Base-by-base conservation (phyloP, 2,888 invertebrate species). In the Heliconius ismenius region DNA sequence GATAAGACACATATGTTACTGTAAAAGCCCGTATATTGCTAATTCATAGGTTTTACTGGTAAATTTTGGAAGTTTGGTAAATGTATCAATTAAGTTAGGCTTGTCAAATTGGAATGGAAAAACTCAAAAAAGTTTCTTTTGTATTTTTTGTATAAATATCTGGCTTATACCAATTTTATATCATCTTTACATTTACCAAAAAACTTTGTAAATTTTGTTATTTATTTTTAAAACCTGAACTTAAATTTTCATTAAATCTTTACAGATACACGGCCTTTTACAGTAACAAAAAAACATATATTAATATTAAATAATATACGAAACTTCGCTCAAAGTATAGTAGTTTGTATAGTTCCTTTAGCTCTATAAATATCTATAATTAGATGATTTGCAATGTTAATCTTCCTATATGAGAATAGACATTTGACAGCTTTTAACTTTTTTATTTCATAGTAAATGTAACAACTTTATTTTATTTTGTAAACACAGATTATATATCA, bases 321-420 rank as follows among this genome's bases (percentile, higher is more conserved):
- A 73, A 78, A 73, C 79, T 81, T 83, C 90, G 91, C 91, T 91
- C 91, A 90, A 91, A 84, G 81, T 86, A 88, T 87, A 82, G 84
- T 91, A 91, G 89, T 86, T 67, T 77, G 67, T 73, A 88, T 85
- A 90, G 92, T 92, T 92, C 92, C 92, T 92, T 89, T 92, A 92
- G 91, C 83, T 80, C 90, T 78, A 78, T 88, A 58, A n/a, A 39
- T 69, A 69, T 49, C 10, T 69, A 62, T 60, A 18, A 39, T 60
- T 39, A 58, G 26, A 49, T 60, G 4, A 72, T 73, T 73, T 73
- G 73, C 73, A 11, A 62, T 39, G 15, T 10, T 60, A 24, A 39
- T 62, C 24, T 62, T 26, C 24, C 4, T 62, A 62, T 24, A 67
- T 39, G 28, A 39, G 13, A 13, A 39, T 39, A 39, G 11, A 67